These are phyloP conservation scores for Trichopoda pennipes DNA, from an alignment of 2,888 invertebrate species.

Conservation along the genomic window DNA sequence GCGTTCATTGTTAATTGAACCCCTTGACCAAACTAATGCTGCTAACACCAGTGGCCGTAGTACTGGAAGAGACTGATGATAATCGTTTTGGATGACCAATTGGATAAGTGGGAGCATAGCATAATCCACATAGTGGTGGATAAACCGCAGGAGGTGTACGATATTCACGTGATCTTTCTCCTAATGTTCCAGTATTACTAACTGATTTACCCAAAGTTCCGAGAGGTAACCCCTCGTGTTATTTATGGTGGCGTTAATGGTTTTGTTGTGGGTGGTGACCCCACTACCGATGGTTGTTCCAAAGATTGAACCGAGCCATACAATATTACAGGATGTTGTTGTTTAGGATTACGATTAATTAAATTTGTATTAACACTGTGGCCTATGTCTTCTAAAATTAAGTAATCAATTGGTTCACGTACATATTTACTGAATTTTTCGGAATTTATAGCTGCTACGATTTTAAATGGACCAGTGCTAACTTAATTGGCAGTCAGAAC, in stretches of 20 bases:
- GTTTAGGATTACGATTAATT: constrained; percentile 83
- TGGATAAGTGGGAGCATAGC: constrained; percentile 97
- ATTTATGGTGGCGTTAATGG: constrained; percentile 98
- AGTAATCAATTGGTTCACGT: constrained; percentile 96
- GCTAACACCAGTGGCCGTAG: constrained; percentile 72
- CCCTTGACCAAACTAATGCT: constrained; percentile 78
- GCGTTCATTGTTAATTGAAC: constrained; percentile 82
- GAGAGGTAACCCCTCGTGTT: constrained; percentile 82
- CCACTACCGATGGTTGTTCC: constrained; percentile 82
- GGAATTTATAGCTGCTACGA: constrained; percentile 96
- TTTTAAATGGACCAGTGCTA: constrained; percentile 96
- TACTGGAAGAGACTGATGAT: constrained; percentile 77
- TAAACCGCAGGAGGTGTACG: constrained; percentile 98
- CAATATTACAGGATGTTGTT: constrained; percentile 87
- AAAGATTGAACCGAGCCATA: constrained; percentile 83
- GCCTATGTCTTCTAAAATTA: constrained; percentile 96
- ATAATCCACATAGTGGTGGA: constrained; percentile 96
- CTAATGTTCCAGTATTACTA: constrained; percentile 83
- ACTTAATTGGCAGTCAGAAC: constrained; percentile 98
- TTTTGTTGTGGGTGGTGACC: constrained; percentile 91
- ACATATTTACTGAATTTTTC: constrained; percentile 99
- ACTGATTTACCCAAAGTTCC: constrained; percentile 85
- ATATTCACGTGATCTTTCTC: constrained; percentile 90
- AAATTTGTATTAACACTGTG: constrained; percentile 88
- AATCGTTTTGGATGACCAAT: constrained; percentile 87